phyloP scores from a whole-genome alignment of 2,888 invertebrate species.

The Ectemnius continuus region DNA sequence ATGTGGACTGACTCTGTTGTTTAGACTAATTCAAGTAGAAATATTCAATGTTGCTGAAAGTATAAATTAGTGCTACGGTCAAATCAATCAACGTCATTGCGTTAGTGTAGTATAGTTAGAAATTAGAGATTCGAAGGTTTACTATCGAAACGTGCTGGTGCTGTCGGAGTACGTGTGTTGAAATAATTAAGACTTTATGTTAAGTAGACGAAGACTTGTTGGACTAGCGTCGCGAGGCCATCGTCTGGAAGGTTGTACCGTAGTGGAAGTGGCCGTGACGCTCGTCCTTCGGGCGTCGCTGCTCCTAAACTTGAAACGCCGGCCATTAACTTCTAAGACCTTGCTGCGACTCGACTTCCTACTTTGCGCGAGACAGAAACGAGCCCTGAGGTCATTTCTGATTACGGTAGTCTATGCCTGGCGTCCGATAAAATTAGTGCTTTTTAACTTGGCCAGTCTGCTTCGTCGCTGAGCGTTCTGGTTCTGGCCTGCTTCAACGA shows the following conservation, averaged over 20 bases:
- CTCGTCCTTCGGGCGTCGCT: slow-evolving; percentile 3
- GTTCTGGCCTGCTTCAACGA: slow-evolving; percentile 21
- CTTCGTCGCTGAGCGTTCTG: neutral
- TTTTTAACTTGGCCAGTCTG: slow-evolving; percentile 2
- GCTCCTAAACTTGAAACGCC: neutral
- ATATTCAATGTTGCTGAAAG: too few species aligned
- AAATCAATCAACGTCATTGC: too few species aligned
- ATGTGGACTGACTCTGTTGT: too few species aligned
- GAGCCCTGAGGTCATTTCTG: neutral
- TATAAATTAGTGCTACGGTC: too few species aligned
- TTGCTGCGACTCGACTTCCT: neutral
- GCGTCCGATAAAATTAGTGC: slow-evolving; percentile 22
- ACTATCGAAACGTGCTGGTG: too few species aligned
- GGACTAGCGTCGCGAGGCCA: neutral
- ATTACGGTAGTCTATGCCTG: slow-evolving; percentile 24
- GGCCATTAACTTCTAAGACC: slow-evolving; percentile 6
- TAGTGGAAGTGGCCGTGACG: neutral
- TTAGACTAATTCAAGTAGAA: too few species aligned
- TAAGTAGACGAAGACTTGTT: too few species aligned
- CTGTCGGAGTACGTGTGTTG: too few species aligned
- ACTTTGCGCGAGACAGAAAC: neutral
- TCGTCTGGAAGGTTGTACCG: slow-evolving; percentile 2
- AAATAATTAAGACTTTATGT: too few species aligned
- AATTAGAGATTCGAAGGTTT: too few species aligned
- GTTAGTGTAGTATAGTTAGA: too few species aligned